A percentile compares a stretch with the other conserved stretches of the same genome.
phyloP scores from a whole-genome alignment of 2,797 vertebrate genomes.

The Delichon dasypus region DNA sequence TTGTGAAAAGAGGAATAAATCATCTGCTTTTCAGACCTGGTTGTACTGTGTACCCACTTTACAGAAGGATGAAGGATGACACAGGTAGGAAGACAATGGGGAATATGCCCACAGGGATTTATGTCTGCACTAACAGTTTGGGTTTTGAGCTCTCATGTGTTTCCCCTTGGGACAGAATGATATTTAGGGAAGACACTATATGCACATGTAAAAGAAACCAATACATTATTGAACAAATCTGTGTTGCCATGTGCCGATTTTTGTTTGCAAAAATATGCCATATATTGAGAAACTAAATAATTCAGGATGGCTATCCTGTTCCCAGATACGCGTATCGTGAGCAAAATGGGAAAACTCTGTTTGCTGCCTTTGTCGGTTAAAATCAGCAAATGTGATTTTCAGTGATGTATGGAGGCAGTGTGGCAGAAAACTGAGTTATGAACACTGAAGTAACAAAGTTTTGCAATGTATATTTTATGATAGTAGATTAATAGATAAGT shows the following conservation, averaged over 20 bases:
- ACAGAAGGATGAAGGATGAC: slow-evolving; percentile 26
- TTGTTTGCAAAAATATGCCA: slow-evolving; percentile 9
- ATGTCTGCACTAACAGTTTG: neutral
- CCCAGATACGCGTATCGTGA: neutral
- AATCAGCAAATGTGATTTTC: neutral
- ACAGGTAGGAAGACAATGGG: neutral
- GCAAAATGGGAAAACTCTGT: neutral
- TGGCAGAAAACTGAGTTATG: neutral
- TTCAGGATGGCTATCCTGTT: slow-evolving; percentile 15
- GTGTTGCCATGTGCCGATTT: neutral
- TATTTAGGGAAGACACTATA: neutral
- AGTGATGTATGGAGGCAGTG: neutral
- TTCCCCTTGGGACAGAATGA: neutral
- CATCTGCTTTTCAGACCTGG: slow-evolving; percentile 17
- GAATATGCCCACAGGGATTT: slow-evolving; percentile 27
- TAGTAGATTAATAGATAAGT: neutral
- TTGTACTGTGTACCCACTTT: neutral
- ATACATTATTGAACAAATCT: slow-evolving; percentile 48
- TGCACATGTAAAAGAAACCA: neutral
- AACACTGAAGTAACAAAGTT: neutral
- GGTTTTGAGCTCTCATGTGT: neutral
- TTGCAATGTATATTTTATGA: neutral
- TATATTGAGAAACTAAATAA: slow-evolving; percentile 9
- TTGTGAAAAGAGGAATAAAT: slow-evolving; percentile 33
- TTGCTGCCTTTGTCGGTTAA: slow-evolving; percentile 6